Base-by-base conservation (phyloP, 2,113 vertebrate genomes). In the Chaetodon auriga region DNA sequence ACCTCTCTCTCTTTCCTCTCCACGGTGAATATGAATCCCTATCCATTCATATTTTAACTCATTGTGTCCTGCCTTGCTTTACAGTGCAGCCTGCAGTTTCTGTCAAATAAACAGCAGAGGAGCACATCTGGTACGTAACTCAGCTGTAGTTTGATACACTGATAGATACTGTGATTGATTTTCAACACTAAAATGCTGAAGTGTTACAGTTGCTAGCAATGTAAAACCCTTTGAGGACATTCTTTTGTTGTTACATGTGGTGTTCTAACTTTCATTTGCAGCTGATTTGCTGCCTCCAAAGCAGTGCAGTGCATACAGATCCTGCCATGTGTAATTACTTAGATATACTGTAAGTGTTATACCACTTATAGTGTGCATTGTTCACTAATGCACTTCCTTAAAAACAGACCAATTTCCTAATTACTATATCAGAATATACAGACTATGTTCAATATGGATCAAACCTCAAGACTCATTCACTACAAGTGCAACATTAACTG, bases 31-130 rank as follows among this genome's bases (percentile, higher is more conserved):
- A 63, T 68, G 54, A 73, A 80, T 51, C 68, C 36, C 58, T 45
- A 38, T 80, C 45, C 58, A 46, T 58, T 70, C 48, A 61, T 15
- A 36, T 43, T 21, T 83, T 64, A 66, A 58, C 51, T 46, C 25
- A 57, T 7, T 46, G 15, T 6, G 15, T 58, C 49, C 23, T 5
- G 41, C 23, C 14, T 41, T 41, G 58, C 48, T 80, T 68, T 65
- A 60, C 53, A 57, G 55, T 19, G 6, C 51, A 43, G 49, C 65
- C 10, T 25, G 30, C 13, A 11, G 10, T 19, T 68, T 49, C 21
- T 68, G 25, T 46, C 15, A 62, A 2, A 55, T 55, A 5, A 23
- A 60, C 36, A 23, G 35, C 41, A 9, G 8, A 21, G 30, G 4
- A n/a, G 1, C 25, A 23, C 53, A 41, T 19, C 11, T 25, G 74